Evolutionary conservation across 2,113 vertebrate genomes (phyloP).

Genomic region (Oenanthe oenanthe): DNA sequence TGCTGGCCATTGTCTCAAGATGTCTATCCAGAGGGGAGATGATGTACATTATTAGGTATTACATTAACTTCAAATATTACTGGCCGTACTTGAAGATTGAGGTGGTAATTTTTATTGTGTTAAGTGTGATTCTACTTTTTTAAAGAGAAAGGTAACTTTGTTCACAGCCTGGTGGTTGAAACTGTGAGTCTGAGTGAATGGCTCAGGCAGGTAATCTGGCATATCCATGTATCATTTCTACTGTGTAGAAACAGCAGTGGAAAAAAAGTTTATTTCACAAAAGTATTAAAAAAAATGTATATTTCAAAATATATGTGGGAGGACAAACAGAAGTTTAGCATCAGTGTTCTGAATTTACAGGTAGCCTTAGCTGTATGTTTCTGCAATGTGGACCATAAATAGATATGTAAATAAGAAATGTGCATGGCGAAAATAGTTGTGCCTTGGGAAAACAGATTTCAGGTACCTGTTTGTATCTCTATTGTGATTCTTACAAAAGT

Average conservation of each 20-base stretch:
- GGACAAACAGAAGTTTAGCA: background rate
- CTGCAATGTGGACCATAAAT: background rate
- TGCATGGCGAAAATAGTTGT: background rate
- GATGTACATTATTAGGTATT: background rate
- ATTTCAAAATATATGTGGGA: background rate
- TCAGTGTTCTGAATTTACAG: background rate
- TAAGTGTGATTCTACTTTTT: background rate
- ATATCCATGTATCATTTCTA: background rate
- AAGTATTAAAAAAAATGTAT: too few species aligned
- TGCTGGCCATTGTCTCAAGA: background rate
- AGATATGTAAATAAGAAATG: rapidly evolving
- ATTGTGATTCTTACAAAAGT: background rate
- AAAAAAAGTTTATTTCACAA: background rate
- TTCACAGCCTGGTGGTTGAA: background rate
- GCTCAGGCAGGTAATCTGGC: background rate
- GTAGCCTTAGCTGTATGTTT: background rate
- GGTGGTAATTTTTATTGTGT: background rate
- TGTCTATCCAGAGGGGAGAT: background rate
- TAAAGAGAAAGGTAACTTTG: background rate
- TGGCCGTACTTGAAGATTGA: background rate
- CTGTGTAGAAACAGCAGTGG: background rate
- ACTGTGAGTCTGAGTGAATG: background rate
- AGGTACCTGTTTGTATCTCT: background rate
- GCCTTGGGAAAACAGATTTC: background rate
- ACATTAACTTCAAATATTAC: background rate